Base-by-base conservation (phyloP, 2,888 invertebrate species). In the Tupiocoris notatus region DNA sequence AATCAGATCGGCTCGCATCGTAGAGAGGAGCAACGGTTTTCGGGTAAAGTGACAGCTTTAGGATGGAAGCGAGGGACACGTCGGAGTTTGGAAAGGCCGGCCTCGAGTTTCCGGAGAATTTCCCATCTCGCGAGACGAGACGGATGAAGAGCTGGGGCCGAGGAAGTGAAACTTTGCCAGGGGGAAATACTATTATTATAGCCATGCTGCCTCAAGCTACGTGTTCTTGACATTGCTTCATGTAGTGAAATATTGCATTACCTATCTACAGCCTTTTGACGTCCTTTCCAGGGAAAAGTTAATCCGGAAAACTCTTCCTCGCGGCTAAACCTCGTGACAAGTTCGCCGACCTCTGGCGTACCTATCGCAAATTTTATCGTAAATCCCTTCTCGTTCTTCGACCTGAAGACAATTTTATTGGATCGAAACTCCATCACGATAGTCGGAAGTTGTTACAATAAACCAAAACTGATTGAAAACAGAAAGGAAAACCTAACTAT, bases 121-220 rank as follows among this genome's bases (percentile, higher is more conserved):
- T 73, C 63, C 62, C 73, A 62, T 73, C n/a, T n/a, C n/a, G n/a
- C 73, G 39, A 18, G 23, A 2, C 24, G 7, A 18, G 21, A 16
- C 39, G 18, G 24, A 22, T 39, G 70, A 16, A 58, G 70, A 2
- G 58, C 22, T n/a, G n/a, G n/a, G n/a, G n/a, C n/a, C n/a, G 58
- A 23, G 23, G 59, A 56, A 54, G 67, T 21, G 18, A 59, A 70
- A 73, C 62, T 73, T 73, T 73, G 62, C 6, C 7, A 20, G 73
- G 22, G 73, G 62, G 70, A 73, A 73, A 73, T 73, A 73, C 73
- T 73, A 73, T 73, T 73, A 73, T 73, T 61, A 63, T 73, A 73
- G 73, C 62, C 71, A 54, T 73, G 73, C 54, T 73, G 73, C 73
- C 73, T 16, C 18, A 54, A 62, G 73, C 54, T 73, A 73, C 73